Evolutionary conservation across 2,113 vertebrate genomes (phyloP), one percentile per base, ranked within the genome.

Genomic region (Actinemys pallida): DNA sequence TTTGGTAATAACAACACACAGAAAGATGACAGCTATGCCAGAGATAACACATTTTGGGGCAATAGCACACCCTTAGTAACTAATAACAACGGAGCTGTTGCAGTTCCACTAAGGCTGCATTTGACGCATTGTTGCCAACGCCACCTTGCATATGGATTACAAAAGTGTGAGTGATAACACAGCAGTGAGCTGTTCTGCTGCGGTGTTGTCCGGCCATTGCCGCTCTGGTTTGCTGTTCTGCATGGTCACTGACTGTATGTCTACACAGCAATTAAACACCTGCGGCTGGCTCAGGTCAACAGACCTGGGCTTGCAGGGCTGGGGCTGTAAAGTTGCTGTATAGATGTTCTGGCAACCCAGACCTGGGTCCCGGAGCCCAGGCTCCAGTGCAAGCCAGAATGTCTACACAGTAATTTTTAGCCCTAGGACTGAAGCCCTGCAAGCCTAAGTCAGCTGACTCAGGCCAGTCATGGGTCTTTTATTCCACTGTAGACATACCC

Each of bases 1-100:
- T 31, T 3, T 35, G 16, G 8, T 35, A 83, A 39, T 27, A 10
- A 17, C 57, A 75, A 16, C 2, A 1, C 24, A n/a, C 47, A 14
- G 35, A 47, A 3, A 0, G 4, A n/a, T 54, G 35, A 24, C 29
- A 4, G 4, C 5, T 25, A 20, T 8, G 57, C 10, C 72, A 10
- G 54, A 53, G 50, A 5, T 13, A 53, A 25, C 35, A 24, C 13
- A 54, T 49, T 57, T 9, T 8, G 29, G 75, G 56, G 42, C 0
- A 5, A 56, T 54, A 53, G 42, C 42, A 49, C 12, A 39, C 5
- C 1, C 49, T 25, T 13, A 47, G 75, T 13, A 27, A 78, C 42
- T 27, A 27, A 47, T 81, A 4, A 0, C 45, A n/a, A 52, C 0
- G 0, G 39, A 94, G 87, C 72, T 76, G 4, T 9, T 29, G 2